These are phyloP conservation scores for Denticeps clupeoides DNA, from an alignment of 2,797 vertebrate species.

Conservation along the genomic window DNA sequence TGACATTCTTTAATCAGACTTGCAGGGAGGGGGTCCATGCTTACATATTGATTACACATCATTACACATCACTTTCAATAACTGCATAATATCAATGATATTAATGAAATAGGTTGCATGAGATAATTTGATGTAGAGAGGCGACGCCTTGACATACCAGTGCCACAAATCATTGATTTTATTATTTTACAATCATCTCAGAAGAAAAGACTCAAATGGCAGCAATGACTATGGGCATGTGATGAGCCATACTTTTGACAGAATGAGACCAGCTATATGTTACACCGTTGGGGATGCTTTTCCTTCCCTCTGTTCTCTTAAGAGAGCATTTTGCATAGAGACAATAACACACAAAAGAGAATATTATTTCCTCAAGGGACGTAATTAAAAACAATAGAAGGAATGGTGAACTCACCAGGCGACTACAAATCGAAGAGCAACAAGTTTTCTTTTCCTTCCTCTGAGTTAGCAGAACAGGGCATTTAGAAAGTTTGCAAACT, in stretches of 20 bases:
- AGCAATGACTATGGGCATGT: neutral
- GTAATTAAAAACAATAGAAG: conserved; percentile 4
- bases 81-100: too few species aligned
- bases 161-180: too few species aligned
- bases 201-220: conserved; percentile 10
- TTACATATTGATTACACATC: too few species aligned
- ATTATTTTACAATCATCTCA: conserved; percentile 7
- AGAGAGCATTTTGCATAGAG: conserved; percentile 5
- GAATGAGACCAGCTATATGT: conserved; percentile 18
- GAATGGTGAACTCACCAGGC: conserved; percentile 19
- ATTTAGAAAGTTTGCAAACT: too few species aligned
- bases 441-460: too few species aligned
- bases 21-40: too few species aligned
- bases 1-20: too few species aligned
- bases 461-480: too few species aligned
- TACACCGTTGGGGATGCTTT: conserved; percentile 5
- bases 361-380: neutral
- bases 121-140: too few species aligned
- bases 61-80: too few species aligned
- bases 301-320: conserved; percentile 1
- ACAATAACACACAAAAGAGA: neutral
- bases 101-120: too few species aligned
- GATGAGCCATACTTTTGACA: conserved; percentile 20
- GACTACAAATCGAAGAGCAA: neutral
- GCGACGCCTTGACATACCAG: too few species aligned